phyloP scores from a whole-genome alignment of 64 coral and sea anemone species.

The Pocillopora damicornis region DNA sequence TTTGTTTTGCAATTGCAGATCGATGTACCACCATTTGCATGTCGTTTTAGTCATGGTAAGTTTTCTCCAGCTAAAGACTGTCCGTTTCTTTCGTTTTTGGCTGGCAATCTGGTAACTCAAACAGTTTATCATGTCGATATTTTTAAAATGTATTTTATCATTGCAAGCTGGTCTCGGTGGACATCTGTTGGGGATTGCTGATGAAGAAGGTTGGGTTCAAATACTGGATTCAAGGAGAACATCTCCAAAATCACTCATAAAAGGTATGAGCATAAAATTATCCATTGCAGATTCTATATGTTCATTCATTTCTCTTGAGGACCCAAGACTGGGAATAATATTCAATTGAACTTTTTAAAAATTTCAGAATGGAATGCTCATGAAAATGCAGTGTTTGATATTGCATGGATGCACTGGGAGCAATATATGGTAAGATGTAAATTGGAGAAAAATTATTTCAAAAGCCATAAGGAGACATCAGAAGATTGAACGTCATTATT shows the following conservation, averaged over 20 bases:
- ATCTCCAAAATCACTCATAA: conserved; percentile 59
- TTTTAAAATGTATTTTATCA: neutral
- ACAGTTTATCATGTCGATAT: neutral
- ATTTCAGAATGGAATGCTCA: conserved; percentile 91
- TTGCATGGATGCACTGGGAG: conserved; percentile 88
- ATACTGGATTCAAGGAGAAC: conserved; percentile 76
- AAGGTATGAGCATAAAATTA: conserved; percentile 47
- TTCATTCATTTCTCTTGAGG: neutral
- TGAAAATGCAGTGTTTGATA: conserved; percentile 97
- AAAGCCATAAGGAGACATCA: no score
- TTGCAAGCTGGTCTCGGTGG: conserved; percentile 45
- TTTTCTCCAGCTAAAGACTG: neutral
- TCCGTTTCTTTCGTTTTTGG: neutral
- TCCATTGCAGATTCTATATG: neutral
- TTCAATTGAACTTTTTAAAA: neutral
- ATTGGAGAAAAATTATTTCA: neutral
- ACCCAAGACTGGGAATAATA: neutral
- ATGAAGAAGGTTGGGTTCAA: conserved; percentile 91
- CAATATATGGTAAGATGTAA: conserved; percentile 71
- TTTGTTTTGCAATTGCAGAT: conserved; percentile 31
- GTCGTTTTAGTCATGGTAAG: conserved; percentile 88
- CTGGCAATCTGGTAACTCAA: neutral
- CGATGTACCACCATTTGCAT: conserved; percentile 91
- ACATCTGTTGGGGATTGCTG: conserved; percentile 81
- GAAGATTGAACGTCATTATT: no score